A percentile compares a stretch with the other conserved stretches of the same genome.
These are phyloP conservation scores for Zaprionus gabonicus DNA, from an alignment of 1,140 invertebrate species.

Conservation along the genomic window DNA sequence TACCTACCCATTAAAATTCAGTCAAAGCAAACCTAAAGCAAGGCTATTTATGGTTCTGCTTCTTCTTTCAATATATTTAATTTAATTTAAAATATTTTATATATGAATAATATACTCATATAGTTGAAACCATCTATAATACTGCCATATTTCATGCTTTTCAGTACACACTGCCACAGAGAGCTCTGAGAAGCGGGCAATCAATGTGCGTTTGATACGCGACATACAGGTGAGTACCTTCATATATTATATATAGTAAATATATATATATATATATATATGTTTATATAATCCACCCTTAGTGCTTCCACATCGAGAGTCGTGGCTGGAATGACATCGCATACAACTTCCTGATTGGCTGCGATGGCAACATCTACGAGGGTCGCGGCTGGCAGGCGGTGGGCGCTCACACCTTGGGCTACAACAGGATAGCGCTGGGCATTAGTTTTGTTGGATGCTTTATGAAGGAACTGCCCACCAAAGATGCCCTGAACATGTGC, in stretches of 20 bases:
- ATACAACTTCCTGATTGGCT: constrained; percentile 88
- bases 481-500: constrained; percentile 72
- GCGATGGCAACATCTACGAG: constrained; percentile 88
- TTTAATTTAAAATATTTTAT: no score
- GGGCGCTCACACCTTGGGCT: constrained; percentile 88
- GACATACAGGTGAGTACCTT: constrained; percentile 80
- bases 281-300: not conserved
- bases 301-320: constrained; percentile 86
- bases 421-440: constrained; percentile 88
- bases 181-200: constrained; percentile 81
- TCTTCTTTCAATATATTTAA: no score
- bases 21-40: no score
- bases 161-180: constrained; percentile 85
- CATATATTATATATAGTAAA: not conserved
- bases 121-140: not conserved
- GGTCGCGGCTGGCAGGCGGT: constrained; percentile 88
- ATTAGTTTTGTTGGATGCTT: constrained; percentile 88
- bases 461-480: constrained; percentile 82
- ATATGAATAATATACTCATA: no score
- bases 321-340: constrained; percentile 86
- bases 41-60: no score
- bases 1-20: no score
- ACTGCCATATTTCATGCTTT: not conserved
- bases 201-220: constrained; percentile 84
- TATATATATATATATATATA: not conserved